Base-by-base conservation (phyloP, 2,113 vertebrate genomes). In the Hippocampus comes region DNA sequence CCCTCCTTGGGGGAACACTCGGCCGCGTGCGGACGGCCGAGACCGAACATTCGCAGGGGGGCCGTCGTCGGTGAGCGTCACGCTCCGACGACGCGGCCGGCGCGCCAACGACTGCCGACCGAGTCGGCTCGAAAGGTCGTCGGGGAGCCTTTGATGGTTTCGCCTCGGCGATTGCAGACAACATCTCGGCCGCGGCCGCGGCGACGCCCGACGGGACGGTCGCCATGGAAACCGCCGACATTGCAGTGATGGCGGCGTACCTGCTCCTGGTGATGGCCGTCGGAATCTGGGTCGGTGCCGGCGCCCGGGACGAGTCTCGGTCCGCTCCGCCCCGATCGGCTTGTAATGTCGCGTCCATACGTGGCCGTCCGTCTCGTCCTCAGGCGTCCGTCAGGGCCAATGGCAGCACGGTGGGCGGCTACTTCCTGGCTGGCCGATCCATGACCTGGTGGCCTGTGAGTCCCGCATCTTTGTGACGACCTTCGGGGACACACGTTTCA, bases 361-460 rank as follows among this genome's bases (percentile, higher is more conserved):
- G 27, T 27, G 27, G 27, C 2, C 30, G 30, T 30, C 30, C 30
- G 10, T 72, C 49, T 82, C n/a, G 43, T 51, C 27, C n/a, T 77
- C 83, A 99, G 97, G 94, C 97, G 0, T 98, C 96, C 0, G 4
- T 93, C 18, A 89, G 89, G 71, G 93, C 95, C 18, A 98, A 92
- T 87, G 91, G 89, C 3, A 92, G 89, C 2, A 98, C 95, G 0
- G 61, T 96, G 3, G 94, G 96, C 0, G 96, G 97, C 1, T 99
- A 98, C 73, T 99, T 99, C 80, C 85, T 98, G 55, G 97, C 97
- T 0, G 96, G 96, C 34, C 90, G 93, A 82, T 94, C 95, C 63
- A 98, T 98, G 96, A 95, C 92, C 11, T 99, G 97, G 97, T 95
- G 93, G 94, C 96, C 96, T 61, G 97, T 98, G 76, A 98, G 96